Percentiles rank a stretch among this genome's conserved stretches.
Evolutionary conservation across 2,113 vertebrate species (phyloP).

Genomic region (Prionailurus viverrinus): DNA sequence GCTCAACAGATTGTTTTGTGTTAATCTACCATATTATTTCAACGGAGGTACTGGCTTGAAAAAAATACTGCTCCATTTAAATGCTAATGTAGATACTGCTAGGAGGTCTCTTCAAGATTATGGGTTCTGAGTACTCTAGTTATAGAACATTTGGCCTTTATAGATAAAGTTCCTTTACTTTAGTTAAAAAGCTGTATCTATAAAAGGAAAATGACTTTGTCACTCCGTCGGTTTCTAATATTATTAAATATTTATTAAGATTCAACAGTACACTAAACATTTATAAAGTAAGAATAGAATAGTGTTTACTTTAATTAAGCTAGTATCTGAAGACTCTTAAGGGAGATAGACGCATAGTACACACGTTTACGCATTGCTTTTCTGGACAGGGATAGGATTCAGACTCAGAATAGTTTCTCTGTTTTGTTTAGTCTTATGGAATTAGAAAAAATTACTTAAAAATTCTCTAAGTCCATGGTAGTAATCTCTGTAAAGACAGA

Average conservation of each 20-base stretch:
- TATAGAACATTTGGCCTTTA: conserved; percentile 54
- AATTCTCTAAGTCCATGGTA: background rate
- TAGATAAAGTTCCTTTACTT: conserved; percentile 54
- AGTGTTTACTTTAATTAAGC: conserved; percentile 67
- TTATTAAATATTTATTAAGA: conserved; percentile 72
- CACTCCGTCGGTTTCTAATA: conserved; percentile 45
- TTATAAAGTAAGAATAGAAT: conserved; percentile 37
- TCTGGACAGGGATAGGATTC: background rate
- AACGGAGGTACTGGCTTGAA: conserved; percentile 44
- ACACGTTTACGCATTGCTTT: background rate
- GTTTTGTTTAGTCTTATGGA: background rate
- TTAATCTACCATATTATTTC: conserved; percentile 66
- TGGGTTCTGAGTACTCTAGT: conserved; percentile 20
- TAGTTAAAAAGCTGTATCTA: conserved; percentile 29
- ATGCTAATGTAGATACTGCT: conserved; percentile 65
- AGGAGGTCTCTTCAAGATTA: conserved; percentile 30
- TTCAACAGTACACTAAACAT: background rate
- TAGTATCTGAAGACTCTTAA: conserved; percentile 14
- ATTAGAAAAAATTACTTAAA: background rate
- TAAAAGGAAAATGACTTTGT: conserved; percentile 69
- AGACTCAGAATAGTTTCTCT: background rate
- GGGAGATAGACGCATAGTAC: background rate
- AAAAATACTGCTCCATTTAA: conserved; percentile 68
- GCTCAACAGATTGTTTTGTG: conserved; percentile 60
- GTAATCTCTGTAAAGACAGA: background rate